Evolutionary conservation across 2,113 vertebrate genomes (phyloP), one percentile per base, ranked within the genome.

Genomic region (Okapia johnstoni): DNA sequence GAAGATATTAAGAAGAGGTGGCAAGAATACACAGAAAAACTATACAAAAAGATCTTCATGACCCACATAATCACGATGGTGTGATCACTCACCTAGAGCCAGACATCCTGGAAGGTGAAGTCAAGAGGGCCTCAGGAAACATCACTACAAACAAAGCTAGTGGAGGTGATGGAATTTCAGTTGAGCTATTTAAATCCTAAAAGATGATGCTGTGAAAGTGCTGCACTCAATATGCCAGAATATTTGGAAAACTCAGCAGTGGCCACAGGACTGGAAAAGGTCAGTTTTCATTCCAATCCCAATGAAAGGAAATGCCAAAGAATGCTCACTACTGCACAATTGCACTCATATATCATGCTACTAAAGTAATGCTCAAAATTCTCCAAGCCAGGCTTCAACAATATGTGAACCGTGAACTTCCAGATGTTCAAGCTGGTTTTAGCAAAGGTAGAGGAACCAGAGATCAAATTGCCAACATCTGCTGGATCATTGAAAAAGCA

Each of bases 31-130:
- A n/a, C n/a, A n/a, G n/a, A n/a, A n/a, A n/a, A n/a, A n/a, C n/a
- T n/a, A n/a, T n/a, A n/a, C n/a, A n/a, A n/a, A n/a, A n/a, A n/a
- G 17, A 70, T 12, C 9, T 70, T 36, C n/a, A 36, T 1, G n/a
- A 36, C 19, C n/a, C 4, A 0, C 0, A 36, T 36, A 70, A 70
- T 36, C 63, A 36, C 1, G 2, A 36, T 70, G n/a, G 17, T 70
- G 9, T 70, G 4, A 21, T 70, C 4, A 70, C 63, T 1, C 2
- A 36, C n/a, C 19, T 70, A 19, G 63, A 70, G 63, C n/a, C 63
- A 23, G n/a, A 5, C n/a, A 70, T 70, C 21, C 17, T 70, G 63
- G n/a, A 70, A 70, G 5, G n/a, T 70, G n/a, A 70, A 70, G n/a
- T 36, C 19, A 70, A 36, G 63, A 21, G 63, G 9, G 17, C 63